Evolutionary conservation across 2,888 invertebrate species (phyloP).

Genomic region (Corythucha ciliata): DNA sequence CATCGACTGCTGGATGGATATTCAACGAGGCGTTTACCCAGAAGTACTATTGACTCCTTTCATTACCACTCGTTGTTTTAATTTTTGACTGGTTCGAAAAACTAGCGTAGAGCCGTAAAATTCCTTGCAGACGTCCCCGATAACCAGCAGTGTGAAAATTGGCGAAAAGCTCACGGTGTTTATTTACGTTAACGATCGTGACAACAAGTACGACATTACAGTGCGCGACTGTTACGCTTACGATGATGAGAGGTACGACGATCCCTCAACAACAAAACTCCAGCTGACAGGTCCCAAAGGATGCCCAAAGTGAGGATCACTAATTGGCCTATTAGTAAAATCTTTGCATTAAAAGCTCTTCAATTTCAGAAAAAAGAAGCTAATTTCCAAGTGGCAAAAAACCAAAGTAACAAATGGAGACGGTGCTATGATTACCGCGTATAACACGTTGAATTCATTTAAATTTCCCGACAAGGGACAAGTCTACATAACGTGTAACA

Average conservation of each 20-base stretch:
- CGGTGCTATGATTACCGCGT: constrained; percentile 55
- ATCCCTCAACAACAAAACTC: constrained; percentile 49
- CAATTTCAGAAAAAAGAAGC: constrained; percentile 49
- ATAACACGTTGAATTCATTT: constrained; percentile 60
- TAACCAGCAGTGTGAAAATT: constrained; percentile 55
- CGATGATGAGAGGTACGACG: constrained; percentile 53
- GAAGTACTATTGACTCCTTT: constrained; percentile 44
- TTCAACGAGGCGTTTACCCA: constrained; percentile 59
- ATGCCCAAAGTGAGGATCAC: constrained; percentile 56
- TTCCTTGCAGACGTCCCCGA: constrained; percentile 48
- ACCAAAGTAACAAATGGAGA: constrained; percentile 48
- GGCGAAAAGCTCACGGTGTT: constrained; percentile 61
- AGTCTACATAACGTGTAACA: constrained; percentile 63
- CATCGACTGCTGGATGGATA: constrained; percentile 69
- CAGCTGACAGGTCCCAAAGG: constrained; percentile 58
- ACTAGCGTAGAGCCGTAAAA: neutral
- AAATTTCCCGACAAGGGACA: constrained; percentile 64
- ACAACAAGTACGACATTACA: constrained; percentile 54
- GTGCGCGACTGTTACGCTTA: constrained; percentile 67
- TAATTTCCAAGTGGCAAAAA: constrained; percentile 56
- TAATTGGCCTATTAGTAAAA: no score
- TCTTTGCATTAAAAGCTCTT: neutral
- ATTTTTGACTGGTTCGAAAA: neutral
- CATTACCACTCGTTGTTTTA: neutral
- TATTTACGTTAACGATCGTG: constrained; percentile 57